phyloP scores from a whole-genome alignment of 2,797 vertebrate species.

The Eospalax fontanierii region DNA sequence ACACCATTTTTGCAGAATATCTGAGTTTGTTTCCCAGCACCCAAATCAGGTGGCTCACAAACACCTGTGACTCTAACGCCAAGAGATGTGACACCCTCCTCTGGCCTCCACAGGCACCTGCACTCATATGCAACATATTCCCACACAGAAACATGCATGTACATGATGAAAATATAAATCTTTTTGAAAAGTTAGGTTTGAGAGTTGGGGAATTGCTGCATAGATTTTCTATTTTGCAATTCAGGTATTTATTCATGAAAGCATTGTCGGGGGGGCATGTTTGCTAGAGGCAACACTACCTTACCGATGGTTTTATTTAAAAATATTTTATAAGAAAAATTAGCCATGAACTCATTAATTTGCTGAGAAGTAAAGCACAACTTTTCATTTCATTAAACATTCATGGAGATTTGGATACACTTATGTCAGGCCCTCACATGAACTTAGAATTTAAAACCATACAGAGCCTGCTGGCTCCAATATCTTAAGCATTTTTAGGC shows the following conservation, averaged over 20 bases:
- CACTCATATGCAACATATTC: too few relatives aligned
- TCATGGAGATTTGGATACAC: neutral
- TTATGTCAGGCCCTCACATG: neutral
- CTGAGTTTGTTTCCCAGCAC: too few relatives aligned
- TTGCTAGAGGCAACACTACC: neutral
- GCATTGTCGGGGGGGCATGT: neutral
- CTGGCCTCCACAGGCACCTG: too few relatives aligned
- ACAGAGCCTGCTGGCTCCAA: neutral
- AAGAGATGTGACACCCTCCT: too few relatives aligned
- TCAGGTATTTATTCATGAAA: neutral
- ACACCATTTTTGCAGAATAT: too few relatives aligned
- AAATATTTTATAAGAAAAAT: conserved; percentile 40
- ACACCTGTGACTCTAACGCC: too few relatives aligned
- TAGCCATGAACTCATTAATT: conserved; percentile 9
- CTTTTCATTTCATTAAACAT: conserved; percentile 55
- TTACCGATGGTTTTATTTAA: neutral
- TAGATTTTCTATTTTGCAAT: neutral
- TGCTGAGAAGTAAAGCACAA: conserved; percentile 5
- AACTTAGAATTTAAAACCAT: conserved; percentile 39
- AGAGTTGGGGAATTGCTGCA: fast-evolving
- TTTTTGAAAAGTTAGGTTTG: neutral
- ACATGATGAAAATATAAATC: too few relatives aligned
- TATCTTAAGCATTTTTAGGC: neutral
- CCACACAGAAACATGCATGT: too few relatives aligned
- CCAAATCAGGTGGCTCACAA: too few relatives aligned